Base-by-base conservation (phyloP, 2,888 invertebrate species). In the Fabriciana adippe region DNA sequence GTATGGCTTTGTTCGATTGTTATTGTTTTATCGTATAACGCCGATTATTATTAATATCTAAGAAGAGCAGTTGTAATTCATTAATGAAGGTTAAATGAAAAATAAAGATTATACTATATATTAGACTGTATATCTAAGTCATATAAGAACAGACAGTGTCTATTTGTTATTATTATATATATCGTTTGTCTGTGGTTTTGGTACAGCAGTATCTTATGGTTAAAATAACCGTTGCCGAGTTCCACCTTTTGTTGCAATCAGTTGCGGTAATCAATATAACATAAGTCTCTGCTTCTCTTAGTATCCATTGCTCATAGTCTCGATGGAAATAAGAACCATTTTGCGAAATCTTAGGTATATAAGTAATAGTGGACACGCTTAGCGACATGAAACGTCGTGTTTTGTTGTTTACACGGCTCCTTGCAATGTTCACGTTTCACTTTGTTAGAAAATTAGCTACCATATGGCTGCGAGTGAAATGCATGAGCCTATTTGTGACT, bases 141-240 rank as follows among this genome's bases (percentile, higher is more conserved):
- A 47, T 26, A 47, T 59, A 59, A 16, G 26, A 59, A 59, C 31
- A 59, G 48, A 59, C 59, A 59, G n/a, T 26, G 47, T n/a, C n/a
- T 59, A 48, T 47, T 57, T 57, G n/a, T 13, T n/a, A 57, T 15
- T 5, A 5, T 47, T 35, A 41, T 35, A 55, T 41, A 41, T 11
- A 41, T 41, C 35, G 35, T 41, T 41, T 41, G 31, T 18, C 50
- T 16, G 26, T 59, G 45, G 35, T 68, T 57, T 55, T n/a, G 31
- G 31, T 55, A 15, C 35, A 47, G 21, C 21, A 45, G 31, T 50
- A 55, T 55, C 55, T 88, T 87, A 85, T 85, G 84, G 81, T 82
- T 81, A 81, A 79, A 81, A 81, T 83, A 85, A 84, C 83, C 83
- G 82, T 85, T 82, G 84, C 84, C 81, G 81, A 81, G 84, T 84